These are phyloP conservation scores for Whitmania pigra DNA, from an alignment of 1,140 invertebrate genomes.

Conservation along the genomic window DNA sequence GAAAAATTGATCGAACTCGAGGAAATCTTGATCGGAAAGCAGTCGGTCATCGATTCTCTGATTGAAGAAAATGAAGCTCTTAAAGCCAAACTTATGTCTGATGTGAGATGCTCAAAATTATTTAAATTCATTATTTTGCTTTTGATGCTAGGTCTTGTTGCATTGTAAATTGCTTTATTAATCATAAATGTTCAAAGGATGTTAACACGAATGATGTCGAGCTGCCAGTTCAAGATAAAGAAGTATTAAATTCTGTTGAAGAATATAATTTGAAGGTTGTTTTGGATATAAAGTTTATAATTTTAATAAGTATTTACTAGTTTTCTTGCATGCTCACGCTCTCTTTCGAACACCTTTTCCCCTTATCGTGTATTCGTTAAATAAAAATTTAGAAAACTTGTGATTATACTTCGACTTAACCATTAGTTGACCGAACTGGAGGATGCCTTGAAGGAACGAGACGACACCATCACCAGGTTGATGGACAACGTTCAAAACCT, in stretches of 20 bases:
- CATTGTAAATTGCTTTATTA: no score
- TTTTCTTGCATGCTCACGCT: no score
- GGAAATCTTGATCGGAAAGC: slow-evolving; percentile 16
- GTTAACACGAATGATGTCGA: not conserved
- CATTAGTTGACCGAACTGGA: slow-evolving; percentile 23
- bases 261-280: not conserved
- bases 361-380: no score
- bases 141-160: no score
- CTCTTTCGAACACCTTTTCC: no score
- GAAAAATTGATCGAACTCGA: slow-evolving; percentile 10
- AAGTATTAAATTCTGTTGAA: not conserved
- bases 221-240: slow-evolving; percentile 7
- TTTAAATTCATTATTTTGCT: no score
- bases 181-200: no score
- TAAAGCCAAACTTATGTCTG: slow-evolving; percentile 5
- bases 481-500: slow-evolving; percentile 19
- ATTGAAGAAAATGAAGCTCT: slow-evolving; percentile 19
- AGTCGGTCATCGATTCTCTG: slow-evolving; percentile 12
- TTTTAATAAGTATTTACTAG: no score
- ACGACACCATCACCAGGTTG: slow-evolving; percentile 21
- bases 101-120: not conserved
- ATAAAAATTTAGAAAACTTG: no score
- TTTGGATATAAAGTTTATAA: not conserved
- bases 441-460: slow-evolving; percentile 18
- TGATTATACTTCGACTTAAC: slow-evolving; percentile 19